Evolutionary conservation across 1,140 invertebrate species (phyloP).

Genomic region (Bombus impatiens): DNA sequence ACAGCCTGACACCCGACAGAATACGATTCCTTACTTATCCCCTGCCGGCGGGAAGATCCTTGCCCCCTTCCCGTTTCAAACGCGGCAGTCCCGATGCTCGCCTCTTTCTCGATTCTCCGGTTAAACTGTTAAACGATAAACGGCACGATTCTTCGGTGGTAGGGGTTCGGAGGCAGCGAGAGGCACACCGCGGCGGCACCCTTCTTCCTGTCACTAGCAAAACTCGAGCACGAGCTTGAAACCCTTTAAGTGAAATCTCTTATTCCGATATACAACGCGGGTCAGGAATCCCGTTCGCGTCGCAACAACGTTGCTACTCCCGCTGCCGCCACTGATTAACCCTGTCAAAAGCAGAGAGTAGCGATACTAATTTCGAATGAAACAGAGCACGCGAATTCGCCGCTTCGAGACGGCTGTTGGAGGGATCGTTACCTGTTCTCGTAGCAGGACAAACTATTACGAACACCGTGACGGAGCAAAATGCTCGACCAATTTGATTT

Average conservation of each 20-base stretch:
- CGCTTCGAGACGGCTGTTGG: background rate
- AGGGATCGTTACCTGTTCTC: conserved; percentile 25
- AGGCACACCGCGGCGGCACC: conserved; percentile 38
- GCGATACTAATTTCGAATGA: conserved; percentile 82
- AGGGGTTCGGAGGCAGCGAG: conserved; percentile 34
- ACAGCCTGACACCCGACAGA: conserved; percentile 77
- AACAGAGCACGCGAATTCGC: conserved; percentile 66
- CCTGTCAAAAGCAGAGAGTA: conserved; percentile 82
- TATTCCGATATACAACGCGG: conserved; percentile 79
- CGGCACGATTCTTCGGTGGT: conserved; percentile 37
- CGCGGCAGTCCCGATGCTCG: conserved; percentile 21
- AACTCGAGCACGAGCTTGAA: conserved; percentile 79
- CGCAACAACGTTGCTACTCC: conserved; percentile 14
- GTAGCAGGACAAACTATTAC: background rate
- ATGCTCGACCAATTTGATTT: background rate
- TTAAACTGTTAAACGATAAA: conserved; percentile 32
- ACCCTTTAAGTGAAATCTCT: conserved; percentile 83
- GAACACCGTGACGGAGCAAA: no score
- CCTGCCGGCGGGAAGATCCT: conserved; percentile 51
- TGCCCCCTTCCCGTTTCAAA: conserved; percentile 67
- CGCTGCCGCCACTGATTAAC: conserved; percentile 77
- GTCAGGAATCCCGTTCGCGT: conserved; percentile 7
- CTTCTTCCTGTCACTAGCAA: conserved; percentile 81
- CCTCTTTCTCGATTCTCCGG: conserved; percentile 23
- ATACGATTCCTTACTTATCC: conserved; percentile 79